phyloP scores from a whole-genome alignment of 2,888 invertebrate species.

The Pachymerium ferrugineum region DNA sequence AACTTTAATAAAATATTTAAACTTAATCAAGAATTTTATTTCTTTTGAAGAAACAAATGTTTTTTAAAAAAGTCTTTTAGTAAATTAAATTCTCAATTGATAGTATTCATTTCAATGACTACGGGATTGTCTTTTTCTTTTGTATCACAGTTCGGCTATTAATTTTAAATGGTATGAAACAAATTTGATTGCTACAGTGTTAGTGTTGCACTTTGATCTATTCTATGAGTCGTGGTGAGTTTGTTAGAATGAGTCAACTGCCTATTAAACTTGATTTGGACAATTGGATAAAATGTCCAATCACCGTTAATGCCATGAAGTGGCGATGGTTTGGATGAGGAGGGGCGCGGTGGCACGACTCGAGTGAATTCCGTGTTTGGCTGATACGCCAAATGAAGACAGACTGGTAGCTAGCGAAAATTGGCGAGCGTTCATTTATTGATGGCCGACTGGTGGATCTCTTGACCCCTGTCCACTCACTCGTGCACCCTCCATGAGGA shows the following conservation, averaged over 20 bases:
- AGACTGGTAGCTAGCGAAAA: conserved; percentile 24
- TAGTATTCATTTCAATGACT: no score
- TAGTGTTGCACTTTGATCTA: not conserved
- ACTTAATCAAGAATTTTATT: no score
- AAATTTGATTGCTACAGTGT: not conserved
- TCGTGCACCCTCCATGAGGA: conserved; percentile 14
- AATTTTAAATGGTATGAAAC: no score
- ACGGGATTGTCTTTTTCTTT: no score
- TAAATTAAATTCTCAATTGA: no score
- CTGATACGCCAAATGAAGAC: conserved; percentile 23
- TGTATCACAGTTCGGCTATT: no score
- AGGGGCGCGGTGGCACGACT: not conserved
- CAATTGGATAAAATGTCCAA: conserved; percentile 27
- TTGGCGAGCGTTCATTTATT: conserved; percentile 27
- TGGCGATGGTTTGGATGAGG: conserved; percentile 2
- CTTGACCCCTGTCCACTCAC: conserved; percentile 25
- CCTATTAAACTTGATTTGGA: conserved; percentile 27
- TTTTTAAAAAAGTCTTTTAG: no score
- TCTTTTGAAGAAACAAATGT: no score
- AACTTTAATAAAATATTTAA: no score
- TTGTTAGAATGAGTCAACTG: conserved; percentile 24
- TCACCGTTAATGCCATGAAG: conserved; percentile 27
- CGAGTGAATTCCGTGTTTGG: conserved; percentile 27
- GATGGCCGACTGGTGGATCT: not conserved
- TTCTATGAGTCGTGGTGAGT: conserved; percentile 4